A percentile compares a stretch with the other conserved stretches of the same genome.
Conservation (phyloP, 1,140 invertebrate genomes). For the Nasonia giraulti region DNA sequence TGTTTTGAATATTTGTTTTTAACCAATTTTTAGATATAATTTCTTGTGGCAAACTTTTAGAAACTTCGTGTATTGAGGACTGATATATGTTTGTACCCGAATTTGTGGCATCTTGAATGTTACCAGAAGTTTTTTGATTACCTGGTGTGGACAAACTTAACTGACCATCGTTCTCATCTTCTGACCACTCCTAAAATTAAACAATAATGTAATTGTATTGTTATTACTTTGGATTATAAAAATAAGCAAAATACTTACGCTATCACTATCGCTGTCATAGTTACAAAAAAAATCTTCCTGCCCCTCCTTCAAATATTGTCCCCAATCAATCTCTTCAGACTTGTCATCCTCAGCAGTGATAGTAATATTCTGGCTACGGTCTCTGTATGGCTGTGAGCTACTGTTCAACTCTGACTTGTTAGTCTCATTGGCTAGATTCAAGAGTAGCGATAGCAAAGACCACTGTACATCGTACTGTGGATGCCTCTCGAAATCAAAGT, state of each 20-base stretch:
- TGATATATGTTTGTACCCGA: background rate
- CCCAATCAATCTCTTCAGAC: slow-evolving; percentile 71
- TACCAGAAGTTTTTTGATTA: slow-evolving; percentile 12
- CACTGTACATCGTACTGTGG: slow-evolving; percentile 72
- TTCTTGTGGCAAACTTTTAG: slow-evolving; percentile 53
- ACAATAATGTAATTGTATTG: background rate
- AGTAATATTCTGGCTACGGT: slow-evolving; percentile 50
- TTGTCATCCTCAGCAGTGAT: slow-evolving; percentile 55
- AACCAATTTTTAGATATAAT: slow-evolving; percentile 68
- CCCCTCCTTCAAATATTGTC: slow-evolving; percentile 69
- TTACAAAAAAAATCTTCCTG: slow-evolving; percentile 66
- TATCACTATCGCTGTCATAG: slow-evolving; percentile 66
- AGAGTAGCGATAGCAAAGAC: slow-evolving; percentile 66
- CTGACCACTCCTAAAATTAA: slow-evolving; percentile 61
- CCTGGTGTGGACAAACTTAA: slow-evolving; percentile 30
- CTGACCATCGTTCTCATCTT: slow-evolving; percentile 59
- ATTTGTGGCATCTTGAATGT: slow-evolving; percentile 1
- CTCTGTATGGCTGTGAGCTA: slow-evolving; percentile 51
- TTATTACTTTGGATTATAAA: background rate
- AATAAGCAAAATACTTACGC: slow-evolving; percentile 58
- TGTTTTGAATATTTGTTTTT: slow-evolving; percentile 66
- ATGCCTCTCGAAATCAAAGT: slow-evolving; percentile 71
- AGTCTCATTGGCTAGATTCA: slow-evolving; percentile 68
- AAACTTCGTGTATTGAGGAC: background rate
- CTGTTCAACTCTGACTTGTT: slow-evolving; percentile 60